Evolutionary conservation across 2,113 vertebrate genomes (phyloP).

Genomic region (Apodemus sylvaticus): DNA sequence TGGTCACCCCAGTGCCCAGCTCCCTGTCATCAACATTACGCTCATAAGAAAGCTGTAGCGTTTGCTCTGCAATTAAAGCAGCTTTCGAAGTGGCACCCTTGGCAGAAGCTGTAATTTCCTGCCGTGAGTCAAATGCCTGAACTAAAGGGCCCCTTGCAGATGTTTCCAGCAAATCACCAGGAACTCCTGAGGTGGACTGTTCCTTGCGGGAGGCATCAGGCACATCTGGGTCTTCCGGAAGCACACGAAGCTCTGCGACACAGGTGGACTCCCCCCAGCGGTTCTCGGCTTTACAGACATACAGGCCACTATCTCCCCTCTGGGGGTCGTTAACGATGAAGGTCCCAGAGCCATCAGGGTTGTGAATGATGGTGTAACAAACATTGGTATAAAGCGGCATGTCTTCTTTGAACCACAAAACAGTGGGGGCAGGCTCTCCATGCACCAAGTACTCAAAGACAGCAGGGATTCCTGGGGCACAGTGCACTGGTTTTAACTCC

Average conservation of each 20-base stretch:
- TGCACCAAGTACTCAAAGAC: constrained; percentile 87
- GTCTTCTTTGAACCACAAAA: constrained; percentile 90
- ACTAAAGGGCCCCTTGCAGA: constrained; percentile 83
- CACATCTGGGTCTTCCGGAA: constrained; percentile 78
- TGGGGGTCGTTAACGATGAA: constrained; percentile 85
- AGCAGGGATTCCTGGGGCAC: constrained; percentile 86
- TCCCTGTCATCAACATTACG: constrained; percentile 60
- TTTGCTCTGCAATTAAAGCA: constrained; percentile 84
- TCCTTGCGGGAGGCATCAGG: constrained; percentile 79
- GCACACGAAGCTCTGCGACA: constrained; percentile 87
- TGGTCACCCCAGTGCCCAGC: constrained; percentile 64
- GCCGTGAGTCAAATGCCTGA: constrained; percentile 72
- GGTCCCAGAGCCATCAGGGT: constrained; percentile 88
- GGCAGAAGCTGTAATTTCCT: constrained; percentile 65
- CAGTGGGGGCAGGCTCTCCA: constrained; percentile 87
- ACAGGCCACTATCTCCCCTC: constrained; percentile 87
- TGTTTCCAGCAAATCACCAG: constrained; percentile 79
- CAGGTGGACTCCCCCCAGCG: constrained; percentile 86
- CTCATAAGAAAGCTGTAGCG: constrained; percentile 81
- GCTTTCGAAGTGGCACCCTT: constrained; percentile 81
- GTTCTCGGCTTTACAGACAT: constrained; percentile 88
- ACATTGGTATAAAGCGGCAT: constrained; percentile 84
- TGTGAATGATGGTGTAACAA: constrained; percentile 82
- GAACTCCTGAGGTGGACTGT: constrained; percentile 73
- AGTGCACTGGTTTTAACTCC: constrained; percentile 85